These are phyloP conservation scores for Mesembrinibis cayennensis DNA, from an alignment of 2,113 vertebrate genomes.

Conservation along the genomic window DNA sequence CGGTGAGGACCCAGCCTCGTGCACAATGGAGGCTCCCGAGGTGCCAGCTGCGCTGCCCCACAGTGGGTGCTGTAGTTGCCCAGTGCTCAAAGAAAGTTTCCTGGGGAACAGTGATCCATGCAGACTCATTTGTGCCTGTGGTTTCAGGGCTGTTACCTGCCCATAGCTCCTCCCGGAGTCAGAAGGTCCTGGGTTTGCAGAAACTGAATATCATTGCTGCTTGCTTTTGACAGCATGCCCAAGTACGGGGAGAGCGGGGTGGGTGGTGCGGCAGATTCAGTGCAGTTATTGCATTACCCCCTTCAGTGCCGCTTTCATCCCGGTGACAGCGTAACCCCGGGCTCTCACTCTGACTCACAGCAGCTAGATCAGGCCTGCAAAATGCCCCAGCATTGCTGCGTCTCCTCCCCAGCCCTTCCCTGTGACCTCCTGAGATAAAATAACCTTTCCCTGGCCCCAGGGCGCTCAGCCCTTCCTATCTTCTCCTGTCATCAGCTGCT, in stretches of 20 bases:
- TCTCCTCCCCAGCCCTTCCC: not conserved
- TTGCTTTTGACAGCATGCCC: not conserved
- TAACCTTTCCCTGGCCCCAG: not conserved
- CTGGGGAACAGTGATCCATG: not conserved
- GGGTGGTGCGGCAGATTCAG: not conserved
- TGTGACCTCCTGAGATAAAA: not conserved
- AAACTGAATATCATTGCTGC: not conserved
- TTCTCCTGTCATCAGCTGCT: not conserved
- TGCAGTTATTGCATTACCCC: not conserved
- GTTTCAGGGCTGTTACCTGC: not conserved
- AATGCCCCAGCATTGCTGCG: not conserved
- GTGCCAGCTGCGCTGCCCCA: accelerated
- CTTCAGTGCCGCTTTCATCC: accelerated
- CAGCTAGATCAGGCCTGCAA: not conserved
- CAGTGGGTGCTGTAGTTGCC: not conserved
- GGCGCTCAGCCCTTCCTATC: not conserved
- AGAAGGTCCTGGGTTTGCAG: not conserved
- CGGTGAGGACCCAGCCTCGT: not conserved
- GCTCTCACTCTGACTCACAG: not conserved
- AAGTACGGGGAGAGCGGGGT: not conserved
- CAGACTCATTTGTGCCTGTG: not conserved
- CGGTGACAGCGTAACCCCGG: no score
- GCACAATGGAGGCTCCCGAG: not conserved
- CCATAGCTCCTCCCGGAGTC: not conserved
- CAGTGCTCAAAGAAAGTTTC: not conserved